Evolutionary conservation across 92 coral and sea anemone species (phyloP).

Genomic region (Zoanthus gigantus): DNA sequence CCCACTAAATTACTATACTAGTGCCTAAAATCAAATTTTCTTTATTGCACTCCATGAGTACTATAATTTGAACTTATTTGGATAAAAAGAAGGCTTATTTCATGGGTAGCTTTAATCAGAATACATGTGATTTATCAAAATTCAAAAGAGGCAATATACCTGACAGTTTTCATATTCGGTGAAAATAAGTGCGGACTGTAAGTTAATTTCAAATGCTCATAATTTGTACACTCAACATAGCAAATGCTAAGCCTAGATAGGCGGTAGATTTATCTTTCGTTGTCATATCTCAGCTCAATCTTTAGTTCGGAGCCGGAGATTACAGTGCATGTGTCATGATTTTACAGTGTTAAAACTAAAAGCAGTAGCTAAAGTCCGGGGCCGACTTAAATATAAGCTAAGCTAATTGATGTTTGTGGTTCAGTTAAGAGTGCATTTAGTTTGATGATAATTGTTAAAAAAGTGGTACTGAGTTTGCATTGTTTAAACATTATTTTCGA

Average conservation of each 20-base stretch:
- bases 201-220: neutral
- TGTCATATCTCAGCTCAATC: neutral
- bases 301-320: neutral
- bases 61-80: neutral
- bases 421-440: neutral
- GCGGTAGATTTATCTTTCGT: neutral
- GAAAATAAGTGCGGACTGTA: neutral
- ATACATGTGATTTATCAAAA: neutral
- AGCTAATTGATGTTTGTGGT: neutral
- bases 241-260: neutral
- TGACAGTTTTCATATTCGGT: neutral
- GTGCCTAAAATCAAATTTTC: too few relatives aligned
- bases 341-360: neutral
- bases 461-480: neutral
- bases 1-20: too few relatives aligned
- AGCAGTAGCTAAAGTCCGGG: neutral
- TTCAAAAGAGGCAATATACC: neutral
- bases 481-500: constrained; percentile 7
- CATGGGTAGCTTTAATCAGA: neutral
- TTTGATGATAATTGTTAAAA: neutral
- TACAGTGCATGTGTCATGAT: neutral
- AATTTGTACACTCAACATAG: neutral
- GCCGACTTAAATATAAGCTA: neutral
- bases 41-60: neutral
- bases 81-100: neutral